Base-by-base conservation (phyloP, 2,888 invertebrate genomes). In the Noctua janthina region DNA sequence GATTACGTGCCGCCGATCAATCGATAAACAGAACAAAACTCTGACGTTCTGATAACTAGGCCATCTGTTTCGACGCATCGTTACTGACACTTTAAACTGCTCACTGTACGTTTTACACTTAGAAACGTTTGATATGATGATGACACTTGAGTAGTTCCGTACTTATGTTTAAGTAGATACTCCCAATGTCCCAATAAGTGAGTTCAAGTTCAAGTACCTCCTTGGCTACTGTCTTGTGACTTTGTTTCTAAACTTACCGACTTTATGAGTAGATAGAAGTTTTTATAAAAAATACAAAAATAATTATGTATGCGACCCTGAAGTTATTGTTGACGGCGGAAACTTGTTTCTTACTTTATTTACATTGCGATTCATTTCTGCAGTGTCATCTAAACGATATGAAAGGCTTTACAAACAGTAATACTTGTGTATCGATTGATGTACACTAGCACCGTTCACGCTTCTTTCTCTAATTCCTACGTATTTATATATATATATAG, bases 1-100 rank as follows among this genome's bases (percentile, higher is more conserved):
- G 69, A 75, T 73, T 35, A 62, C 66, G 62, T 67, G 66, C 72
- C 68, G 56, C 56, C 64, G 72, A 69, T 84, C 23, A 71, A 84
- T 84, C 84, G 84, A 73, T 84, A 78, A 66, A 75, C 62, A 62
- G 62, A 62, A 35, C 29, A 73, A 81, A 70, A 49, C 23, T 39
- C 39, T 23, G 39, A 54, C 54, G 71, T 43, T 59, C 23, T 39
- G 29, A 46, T 20, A 84, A 51, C 43, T 68, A 51, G 77, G 78
- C 39, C 74, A 84, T 76, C 54, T 74, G 70, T 80, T 59, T 39
- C 20, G 11, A 51, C 59, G 51, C 35, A 59, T 49, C 66, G 43
- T 35, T 43, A n/a, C 69, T 66, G 76, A 62, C 76, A 39, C 54
- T 35, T 62, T 51, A 39, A 43, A 75, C 69, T 56, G 73, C 70